Conservation (phyloP, 2,888 invertebrate genomes). For the Ctena decussata region DNA sequence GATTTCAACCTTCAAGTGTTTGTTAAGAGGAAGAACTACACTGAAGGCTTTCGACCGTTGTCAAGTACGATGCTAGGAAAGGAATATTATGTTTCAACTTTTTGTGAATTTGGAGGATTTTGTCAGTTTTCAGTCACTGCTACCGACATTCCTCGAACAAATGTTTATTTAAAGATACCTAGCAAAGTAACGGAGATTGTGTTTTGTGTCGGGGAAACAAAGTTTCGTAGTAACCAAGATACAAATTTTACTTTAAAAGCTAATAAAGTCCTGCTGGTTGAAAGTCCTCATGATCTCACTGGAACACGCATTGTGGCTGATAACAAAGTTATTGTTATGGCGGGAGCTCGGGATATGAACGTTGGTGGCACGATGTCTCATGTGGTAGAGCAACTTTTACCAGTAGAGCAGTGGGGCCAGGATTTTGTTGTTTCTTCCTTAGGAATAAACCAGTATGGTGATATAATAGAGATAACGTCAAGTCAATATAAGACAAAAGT, state of each 20-base stretch:
- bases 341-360: constrained; percentile 39
- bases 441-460: constrained; percentile 15
- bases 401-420: constrained; percentile 34
- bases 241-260: background rate
- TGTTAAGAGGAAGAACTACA: background rate
- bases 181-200: constrained; percentile 22
- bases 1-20: background rate
- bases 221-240: background rate
- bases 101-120: constrained; percentile 54
- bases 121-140: constrained; percentile 51
- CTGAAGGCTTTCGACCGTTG: constrained; percentile 43
- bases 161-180: constrained; percentile 44
- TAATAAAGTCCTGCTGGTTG: background rate
- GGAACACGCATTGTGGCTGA: constrained; percentile 46
- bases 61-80: constrained; percentile 18
- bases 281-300: background rate
- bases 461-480: constrained; percentile 42
- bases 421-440: constrained; percentile 30
- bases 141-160: background rate
- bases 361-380: constrained; percentile 11
- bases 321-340: constrained; percentile 31
- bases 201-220: constrained; percentile 28
- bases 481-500: constrained; percentile 18
- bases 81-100: constrained; percentile 54
- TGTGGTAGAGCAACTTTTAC: constrained; percentile 42